These are phyloP conservation scores for Ondatra zibethicus DNA, from an alignment of 2,113 vertebrate genomes.

Conservation along the genomic window DNA sequence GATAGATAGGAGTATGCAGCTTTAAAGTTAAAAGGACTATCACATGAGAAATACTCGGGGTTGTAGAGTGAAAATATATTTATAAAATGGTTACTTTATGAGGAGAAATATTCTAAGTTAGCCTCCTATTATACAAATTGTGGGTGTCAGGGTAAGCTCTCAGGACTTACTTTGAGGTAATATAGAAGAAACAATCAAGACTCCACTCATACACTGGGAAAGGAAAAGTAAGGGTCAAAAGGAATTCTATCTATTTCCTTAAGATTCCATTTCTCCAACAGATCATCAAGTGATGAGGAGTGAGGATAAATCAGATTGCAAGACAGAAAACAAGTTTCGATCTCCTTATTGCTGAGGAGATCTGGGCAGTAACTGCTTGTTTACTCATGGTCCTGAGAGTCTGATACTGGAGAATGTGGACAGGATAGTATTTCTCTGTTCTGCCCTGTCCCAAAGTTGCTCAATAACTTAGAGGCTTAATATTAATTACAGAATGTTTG, in stretches of 20 bases:
- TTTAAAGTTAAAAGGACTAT: not conserved
- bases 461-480: too few species aligned
- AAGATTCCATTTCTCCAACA: not conserved
- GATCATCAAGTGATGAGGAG: fast-evolving
- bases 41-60: not conserved
- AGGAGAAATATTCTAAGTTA: not conserved
- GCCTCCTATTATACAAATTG: not conserved
- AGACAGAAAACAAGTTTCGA: fast-evolving
- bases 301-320: not conserved
- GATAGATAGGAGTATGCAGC: not conserved
- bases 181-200: not conserved
- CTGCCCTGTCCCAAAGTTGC: too few species aligned
- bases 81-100: not conserved
- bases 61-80: not conserved
- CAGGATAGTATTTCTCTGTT: not conserved
- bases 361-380: too few species aligned
- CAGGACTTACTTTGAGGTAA: not conserved
- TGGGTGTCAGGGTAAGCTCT: not conserved
- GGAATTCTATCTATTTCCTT: too few species aligned
- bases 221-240: not conserved
- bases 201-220: too few species aligned
- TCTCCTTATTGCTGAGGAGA: too few species aligned
- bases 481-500: too few species aligned
- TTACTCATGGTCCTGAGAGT: not conserved
- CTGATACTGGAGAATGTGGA: not conserved